These are phyloP conservation scores for Temnothorax curvispinosus DNA, from an alignment of 1,140 invertebrate species.

Conservation along the genomic window DNA sequence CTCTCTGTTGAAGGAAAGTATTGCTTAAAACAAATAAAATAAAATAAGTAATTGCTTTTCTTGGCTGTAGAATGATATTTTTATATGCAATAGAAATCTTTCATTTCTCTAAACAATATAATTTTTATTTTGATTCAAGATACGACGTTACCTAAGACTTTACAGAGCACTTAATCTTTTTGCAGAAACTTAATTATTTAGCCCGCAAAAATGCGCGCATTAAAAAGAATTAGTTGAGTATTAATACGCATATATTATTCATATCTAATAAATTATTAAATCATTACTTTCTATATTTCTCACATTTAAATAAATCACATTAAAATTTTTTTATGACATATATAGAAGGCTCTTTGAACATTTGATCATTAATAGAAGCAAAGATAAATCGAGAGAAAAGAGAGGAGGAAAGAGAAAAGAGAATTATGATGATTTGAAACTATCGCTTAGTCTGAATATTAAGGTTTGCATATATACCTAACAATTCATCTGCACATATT, in stretches of 20 bases:
- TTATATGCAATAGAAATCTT: not conserved
- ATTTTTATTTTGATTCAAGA: constrained; percentile 3
- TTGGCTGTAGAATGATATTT: too few relatives aligned
- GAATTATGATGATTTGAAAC: not conserved
- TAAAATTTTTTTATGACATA: not conserved
- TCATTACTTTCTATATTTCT: not conserved
- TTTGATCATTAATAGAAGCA: not conserved
- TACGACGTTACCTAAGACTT: not conserved
- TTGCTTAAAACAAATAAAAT: too few relatives aligned
- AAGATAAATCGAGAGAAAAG: not conserved
- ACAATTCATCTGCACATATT: not conserved
- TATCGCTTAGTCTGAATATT: constrained; percentile 6
- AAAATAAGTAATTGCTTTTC: too few relatives aligned
- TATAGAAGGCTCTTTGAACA: not conserved
- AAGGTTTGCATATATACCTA: not conserved
- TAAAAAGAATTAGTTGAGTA: not conserved
- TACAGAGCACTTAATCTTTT: constrained; percentile 15
- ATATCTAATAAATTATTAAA: not conserved
- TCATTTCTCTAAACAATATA: not conserved
- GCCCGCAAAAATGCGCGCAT: not conserved
- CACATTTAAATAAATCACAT: not conserved
- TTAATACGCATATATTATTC: not conserved
- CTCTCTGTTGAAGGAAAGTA: too few relatives aligned
- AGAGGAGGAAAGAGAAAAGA: not conserved
- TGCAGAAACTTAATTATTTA: constrained; percentile 14